Evolutionary conservation across 2,888 invertebrate genomes (phyloP).

Genomic region (Dicyrtoma fusca): DNA sequence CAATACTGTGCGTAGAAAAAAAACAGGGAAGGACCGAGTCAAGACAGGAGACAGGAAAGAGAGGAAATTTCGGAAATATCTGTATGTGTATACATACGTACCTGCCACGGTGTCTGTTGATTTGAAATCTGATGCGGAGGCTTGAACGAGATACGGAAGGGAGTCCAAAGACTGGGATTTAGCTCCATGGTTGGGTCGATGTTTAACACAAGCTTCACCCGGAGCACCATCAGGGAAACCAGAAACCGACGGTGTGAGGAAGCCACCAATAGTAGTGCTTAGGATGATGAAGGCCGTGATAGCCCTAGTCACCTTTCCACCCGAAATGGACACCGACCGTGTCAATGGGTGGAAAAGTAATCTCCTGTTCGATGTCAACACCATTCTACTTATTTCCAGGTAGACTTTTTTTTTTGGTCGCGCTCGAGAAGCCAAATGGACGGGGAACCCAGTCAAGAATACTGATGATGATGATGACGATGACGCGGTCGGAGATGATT

Average conservation of each 20-base stretch:
- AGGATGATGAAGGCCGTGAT: slow-evolving; percentile 1
- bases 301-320: slow-evolving; percentile 11
- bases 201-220: slow-evolving; percentile 48
- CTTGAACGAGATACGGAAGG: slow-evolving; percentile 51
- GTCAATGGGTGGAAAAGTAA: neutral
- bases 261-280: slow-evolving; percentile 9
- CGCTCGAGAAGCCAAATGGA: too few species aligned
- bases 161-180: slow-evolving; percentile 50
- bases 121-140: slow-evolving; percentile 48
- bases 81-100: too few species aligned
- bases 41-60: too few species aligned
- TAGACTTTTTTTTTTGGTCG: neutral
- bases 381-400: slow-evolving; percentile 10
- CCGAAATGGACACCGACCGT: neutral
- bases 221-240: slow-evolving; percentile 55
- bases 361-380: slow-evolving; percentile 14
- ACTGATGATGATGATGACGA: slow-evolving; percentile 3
- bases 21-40: too few species aligned
- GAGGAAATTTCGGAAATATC: too few species aligned
- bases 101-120: slow-evolving; percentile 51
- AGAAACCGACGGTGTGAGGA: slow-evolving; percentile 6
- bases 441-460: neutral
- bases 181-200: slow-evolving; percentile 55
- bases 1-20: too few species aligned
- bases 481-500: too few species aligned